These are phyloP conservation scores for Falco punctatus DNA, from an alignment of 2,113 vertebrate genomes.

Conservation along the genomic window DNA sequence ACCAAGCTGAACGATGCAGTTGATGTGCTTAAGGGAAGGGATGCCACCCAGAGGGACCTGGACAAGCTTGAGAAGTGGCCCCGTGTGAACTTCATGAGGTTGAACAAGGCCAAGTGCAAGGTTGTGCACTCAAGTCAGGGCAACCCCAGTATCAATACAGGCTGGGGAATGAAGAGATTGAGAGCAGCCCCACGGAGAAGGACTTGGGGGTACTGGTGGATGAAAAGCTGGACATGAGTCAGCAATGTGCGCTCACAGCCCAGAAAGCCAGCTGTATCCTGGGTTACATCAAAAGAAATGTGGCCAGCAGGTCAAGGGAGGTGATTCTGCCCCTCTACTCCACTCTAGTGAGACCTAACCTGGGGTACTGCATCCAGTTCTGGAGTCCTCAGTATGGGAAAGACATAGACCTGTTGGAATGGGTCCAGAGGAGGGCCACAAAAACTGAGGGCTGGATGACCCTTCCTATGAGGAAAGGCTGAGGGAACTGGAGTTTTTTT, in stretches of 20 bases:
- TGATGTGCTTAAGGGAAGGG: neutral
- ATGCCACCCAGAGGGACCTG: too few species aligned
- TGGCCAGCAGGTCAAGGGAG: too few species aligned
- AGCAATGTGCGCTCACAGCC: rapidly evolving
- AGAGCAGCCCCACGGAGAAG: too few species aligned
- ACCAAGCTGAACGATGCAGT: neutral
- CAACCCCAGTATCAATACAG: too few species aligned
- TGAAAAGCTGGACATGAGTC: neutral
- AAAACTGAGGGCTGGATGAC: neutral
- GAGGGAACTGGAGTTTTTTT: neutral
- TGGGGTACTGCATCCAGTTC: rapidly evolving
- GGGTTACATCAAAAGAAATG: neutral
- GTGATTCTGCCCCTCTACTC: too few species aligned
- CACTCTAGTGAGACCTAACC: too few species aligned
- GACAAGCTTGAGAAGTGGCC: too few species aligned
- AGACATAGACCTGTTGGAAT: neutral
- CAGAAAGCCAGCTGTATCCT: neutral
- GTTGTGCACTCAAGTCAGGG: too few species aligned
- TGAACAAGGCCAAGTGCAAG: too few species aligned
- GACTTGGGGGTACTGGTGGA: too few species aligned
- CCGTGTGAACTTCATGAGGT: too few species aligned
- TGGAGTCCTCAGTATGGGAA: neutral
- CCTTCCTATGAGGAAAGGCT: neutral
- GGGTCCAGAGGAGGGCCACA: neutral
- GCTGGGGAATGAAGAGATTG: too few species aligned